A percentile compares a stretch with the other conserved stretches of the same genome.
Evolutionary conservation across 1,140 invertebrate species (phyloP).

Genomic region (Solenopsis invicta): DNA sequence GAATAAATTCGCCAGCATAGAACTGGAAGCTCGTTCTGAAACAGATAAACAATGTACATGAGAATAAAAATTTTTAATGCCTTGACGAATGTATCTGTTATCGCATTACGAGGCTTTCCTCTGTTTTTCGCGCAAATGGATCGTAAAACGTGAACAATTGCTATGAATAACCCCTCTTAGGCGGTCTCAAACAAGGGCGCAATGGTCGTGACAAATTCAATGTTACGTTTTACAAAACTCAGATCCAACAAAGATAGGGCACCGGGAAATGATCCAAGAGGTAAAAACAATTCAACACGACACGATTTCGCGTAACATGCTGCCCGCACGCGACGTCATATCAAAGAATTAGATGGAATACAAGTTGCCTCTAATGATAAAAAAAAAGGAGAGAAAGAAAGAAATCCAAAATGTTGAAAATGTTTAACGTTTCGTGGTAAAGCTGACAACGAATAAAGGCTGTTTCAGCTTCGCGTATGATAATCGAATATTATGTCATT

Average conservation of each 20-base stretch:
- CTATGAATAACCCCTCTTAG: not conserved
- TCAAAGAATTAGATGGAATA: not conserved
- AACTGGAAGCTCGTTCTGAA: constrained; percentile 83
- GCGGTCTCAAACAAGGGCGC: constrained; percentile 18
- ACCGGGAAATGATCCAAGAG: constrained; percentile 47
- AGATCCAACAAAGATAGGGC: constrained; percentile 31
- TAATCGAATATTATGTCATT: not conserved
- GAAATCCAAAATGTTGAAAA: not conserved
- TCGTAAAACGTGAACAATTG: not conserved
- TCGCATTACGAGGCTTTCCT: not conserved
- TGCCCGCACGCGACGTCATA: constrained; percentile 24
- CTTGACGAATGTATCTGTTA: not conserved
- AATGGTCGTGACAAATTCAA: constrained; percentile 33
- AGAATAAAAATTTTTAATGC: constrained; percentile 10
- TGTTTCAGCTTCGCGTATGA: not conserved
- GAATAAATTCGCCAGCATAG: constrained; percentile 83
- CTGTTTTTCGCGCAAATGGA: not conserved
- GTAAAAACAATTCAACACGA: constrained; percentile 30
- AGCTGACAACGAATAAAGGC: not conserved
- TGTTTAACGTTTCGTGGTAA: not conserved
- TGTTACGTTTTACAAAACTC: constrained; percentile 40
- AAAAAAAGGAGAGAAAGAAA: not conserved
- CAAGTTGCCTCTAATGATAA: not conserved
- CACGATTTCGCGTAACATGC: constrained; percentile 32
- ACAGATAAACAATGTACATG: constrained; percentile 52